Conservation (phyloP, 1,140 invertebrate species). For the Zaprionus ornatus region DNA sequence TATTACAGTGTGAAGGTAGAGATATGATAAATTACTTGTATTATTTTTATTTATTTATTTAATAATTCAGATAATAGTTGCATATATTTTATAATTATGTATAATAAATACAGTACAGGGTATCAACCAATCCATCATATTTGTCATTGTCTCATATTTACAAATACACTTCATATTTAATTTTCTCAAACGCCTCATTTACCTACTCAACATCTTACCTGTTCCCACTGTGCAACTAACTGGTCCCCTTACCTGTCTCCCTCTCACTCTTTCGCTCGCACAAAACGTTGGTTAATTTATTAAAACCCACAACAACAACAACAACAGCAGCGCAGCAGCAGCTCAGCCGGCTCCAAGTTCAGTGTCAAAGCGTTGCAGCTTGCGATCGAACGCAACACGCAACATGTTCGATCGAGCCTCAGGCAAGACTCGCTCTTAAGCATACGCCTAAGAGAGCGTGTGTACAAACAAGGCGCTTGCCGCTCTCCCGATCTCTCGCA, state of each 20-base stretch:
- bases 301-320: constrained; percentile 38
- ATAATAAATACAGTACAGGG: background rate
- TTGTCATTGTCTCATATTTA: too few relatives aligned
- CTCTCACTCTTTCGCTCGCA: background rate
- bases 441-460: constrained; percentile 3
- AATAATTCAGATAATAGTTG: too few relatives aligned
- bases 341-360: constrained; percentile 56
- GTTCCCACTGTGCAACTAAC: background rate
- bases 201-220: background rate
- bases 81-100: background rate
- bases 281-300: constrained; percentile 17
- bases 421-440: constrained; percentile 29
- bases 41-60: too few relatives aligned
- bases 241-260: background rate
- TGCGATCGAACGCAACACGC: constrained; percentile 29
- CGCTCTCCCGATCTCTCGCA: constrained; percentile 23
- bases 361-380: constrained; percentile 60
- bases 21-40: too few relatives aligned
- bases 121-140: background rate
- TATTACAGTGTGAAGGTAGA: too few relatives aligned
- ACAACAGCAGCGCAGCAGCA: constrained; percentile 30
- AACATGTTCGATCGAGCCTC: constrained; percentile 36
- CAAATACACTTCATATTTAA: background rate
- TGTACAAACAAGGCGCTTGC: background rate
- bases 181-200: background rate